Evolutionary conservation across 1,140 invertebrate species (phyloP).

Genomic region (Drosophila lacertosa): DNA sequence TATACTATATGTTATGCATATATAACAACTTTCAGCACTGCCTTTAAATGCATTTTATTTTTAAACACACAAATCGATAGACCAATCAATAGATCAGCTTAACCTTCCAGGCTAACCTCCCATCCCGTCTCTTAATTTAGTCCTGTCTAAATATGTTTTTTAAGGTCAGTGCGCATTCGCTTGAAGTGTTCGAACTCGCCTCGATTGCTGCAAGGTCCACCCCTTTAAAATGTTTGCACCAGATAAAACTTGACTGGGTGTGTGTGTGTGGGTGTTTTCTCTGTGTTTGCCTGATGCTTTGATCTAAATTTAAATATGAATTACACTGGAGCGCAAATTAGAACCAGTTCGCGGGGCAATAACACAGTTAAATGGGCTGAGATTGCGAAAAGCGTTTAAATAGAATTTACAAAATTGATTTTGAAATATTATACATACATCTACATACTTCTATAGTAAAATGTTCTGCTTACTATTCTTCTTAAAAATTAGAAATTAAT

Average conservation of each 20-base stretch:
- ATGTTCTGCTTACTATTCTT: too few relatives aligned
- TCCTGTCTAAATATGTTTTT: constrained; percentile 50
- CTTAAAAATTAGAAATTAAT: too few relatives aligned
- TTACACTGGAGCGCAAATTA: constrained; percentile 4
- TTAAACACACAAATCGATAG: constrained; percentile 22
- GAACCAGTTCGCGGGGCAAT: background rate
- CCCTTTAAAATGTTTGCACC: constrained; percentile 30
- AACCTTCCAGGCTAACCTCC: background rate
- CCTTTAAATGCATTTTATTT: constrained; percentile 10
- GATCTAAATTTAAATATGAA: constrained; percentile 70
- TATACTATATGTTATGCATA: background rate
- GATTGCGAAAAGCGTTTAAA: background rate
- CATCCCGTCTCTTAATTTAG: background rate
- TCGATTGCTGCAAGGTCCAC: constrained; percentile 3
- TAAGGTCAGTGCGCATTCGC: constrained; percentile 63
- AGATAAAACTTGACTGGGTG: background rate
- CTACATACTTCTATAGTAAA: too few relatives aligned
- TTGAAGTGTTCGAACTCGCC: background rate
- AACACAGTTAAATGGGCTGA: background rate
- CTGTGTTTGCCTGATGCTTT: constrained; percentile 37
- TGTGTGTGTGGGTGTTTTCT: constrained; percentile 2
- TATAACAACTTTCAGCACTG: background rate
- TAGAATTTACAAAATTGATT: too few relatives aligned
- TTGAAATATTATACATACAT: too few relatives aligned
- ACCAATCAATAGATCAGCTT: constrained; percentile 1